Conservation (phyloP, 2,888 invertebrate genomes). For the Arrhopalites spinosus region DNA sequence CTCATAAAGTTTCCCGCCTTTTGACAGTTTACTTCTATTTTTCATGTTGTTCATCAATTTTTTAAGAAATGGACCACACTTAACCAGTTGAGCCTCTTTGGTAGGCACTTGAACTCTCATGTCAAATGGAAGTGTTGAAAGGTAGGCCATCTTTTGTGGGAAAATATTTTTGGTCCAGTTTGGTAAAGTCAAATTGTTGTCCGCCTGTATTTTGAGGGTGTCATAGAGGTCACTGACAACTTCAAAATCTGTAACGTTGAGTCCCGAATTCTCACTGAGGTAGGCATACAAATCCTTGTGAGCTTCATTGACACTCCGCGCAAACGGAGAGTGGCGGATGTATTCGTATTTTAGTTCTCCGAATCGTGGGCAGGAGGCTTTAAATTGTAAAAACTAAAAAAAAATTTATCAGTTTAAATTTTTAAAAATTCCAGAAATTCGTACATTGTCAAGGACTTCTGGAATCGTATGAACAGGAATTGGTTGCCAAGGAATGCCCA, state of each 20-base stretch:
- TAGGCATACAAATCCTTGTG: constrained; percentile 69
- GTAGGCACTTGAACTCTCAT: too few relatives aligned
- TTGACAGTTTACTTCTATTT: constrained; percentile 59
- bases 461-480: too few relatives aligned
- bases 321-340: constrained; percentile 59
- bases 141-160: constrained; percentile 61
- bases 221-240: constrained; percentile 70
- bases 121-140: constrained; percentile 12
- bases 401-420: too few relatives aligned
- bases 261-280: constrained; percentile 68
- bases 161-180: constrained; percentile 68
- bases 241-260: constrained; percentile 63
- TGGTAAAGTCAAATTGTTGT: constrained; percentile 66
- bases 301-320: constrained; percentile 50
- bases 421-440: too few relatives aligned
- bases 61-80: constrained; percentile 61
- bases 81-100: constrained; percentile 29
- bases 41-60: constrained; percentile 69
- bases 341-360: constrained; percentile 64
- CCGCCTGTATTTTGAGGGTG: constrained; percentile 66
- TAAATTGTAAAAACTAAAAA: too few relatives aligned
- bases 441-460: too few relatives aligned
- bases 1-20: background rate
- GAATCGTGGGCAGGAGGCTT: too few relatives aligned
- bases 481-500: too few relatives aligned